Evolutionary conservation across 1,140 invertebrate genomes (phyloP).

Genomic region (Probaryconus sp.): DNA sequence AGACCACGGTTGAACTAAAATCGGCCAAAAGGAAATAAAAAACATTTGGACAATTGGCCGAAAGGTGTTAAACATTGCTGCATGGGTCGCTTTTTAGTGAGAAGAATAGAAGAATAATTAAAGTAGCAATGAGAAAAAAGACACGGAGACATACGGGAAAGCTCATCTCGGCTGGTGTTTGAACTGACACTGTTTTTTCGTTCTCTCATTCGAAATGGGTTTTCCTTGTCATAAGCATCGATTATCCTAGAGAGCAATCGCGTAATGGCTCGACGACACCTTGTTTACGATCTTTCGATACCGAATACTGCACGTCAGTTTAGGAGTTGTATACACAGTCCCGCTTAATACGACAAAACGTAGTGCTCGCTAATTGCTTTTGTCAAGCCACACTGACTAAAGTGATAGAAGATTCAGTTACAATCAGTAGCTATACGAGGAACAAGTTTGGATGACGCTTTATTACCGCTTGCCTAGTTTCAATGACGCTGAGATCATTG

Average conservation of each 20-base stretch:
- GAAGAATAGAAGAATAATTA: constrained; percentile 41
- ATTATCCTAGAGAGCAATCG: background rate
- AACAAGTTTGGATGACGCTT: constrained; percentile 59
- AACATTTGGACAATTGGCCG: constrained; percentile 29
- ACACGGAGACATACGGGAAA: constrained; percentile 10
- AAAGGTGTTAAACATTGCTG: constrained; percentile 37
- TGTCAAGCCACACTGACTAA: constrained; percentile 51
- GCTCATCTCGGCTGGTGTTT: background rate
- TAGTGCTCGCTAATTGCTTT: constrained; percentile 64
- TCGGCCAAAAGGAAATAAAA: constrained; percentile 19
- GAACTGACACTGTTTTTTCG: too few relatives aligned
- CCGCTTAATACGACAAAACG: constrained; percentile 53
- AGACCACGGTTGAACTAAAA: background rate
- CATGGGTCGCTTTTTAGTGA: constrained; percentile 60
- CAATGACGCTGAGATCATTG: constrained; percentile 48
- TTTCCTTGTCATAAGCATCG: too few relatives aligned
- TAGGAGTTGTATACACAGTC: constrained; percentile 54
- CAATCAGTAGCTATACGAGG: constrained; percentile 43
- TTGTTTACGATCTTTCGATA: constrained; percentile 27
- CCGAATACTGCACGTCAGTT: constrained; percentile 59
- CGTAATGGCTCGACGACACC: constrained; percentile 4
- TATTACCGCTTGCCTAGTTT: constrained; percentile 60
- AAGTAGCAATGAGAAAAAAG: constrained; percentile 24
- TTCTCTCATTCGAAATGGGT: too few relatives aligned
- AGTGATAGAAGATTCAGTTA: constrained; percentile 50